A percentile compares a stretch with the other conserved stretches of the same genome.
phyloP scores from a whole-genome alignment of 2,113 vertebrate genomes.

The Toxotes chatareus region DNA sequence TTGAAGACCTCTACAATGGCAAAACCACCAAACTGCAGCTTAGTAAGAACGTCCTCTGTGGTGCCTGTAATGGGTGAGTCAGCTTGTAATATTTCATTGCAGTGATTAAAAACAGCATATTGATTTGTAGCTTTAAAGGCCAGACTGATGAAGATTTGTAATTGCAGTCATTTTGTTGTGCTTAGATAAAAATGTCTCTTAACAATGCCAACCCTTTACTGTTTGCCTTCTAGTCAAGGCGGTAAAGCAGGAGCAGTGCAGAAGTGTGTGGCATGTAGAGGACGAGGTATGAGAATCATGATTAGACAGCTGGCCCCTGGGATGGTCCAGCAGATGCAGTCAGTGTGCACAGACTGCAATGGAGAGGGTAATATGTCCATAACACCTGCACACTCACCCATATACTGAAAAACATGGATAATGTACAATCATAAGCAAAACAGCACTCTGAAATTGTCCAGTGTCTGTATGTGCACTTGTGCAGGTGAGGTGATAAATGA shows the following conservation, averaged over 20 bases:
- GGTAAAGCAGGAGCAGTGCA: constrained; percentile 97
- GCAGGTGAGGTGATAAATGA: constrained; percentile 98
- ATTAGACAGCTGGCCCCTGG: constrained; percentile 98
- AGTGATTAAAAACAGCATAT: neutral
- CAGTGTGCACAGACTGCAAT: constrained; percentile 96
- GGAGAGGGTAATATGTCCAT: constrained; percentile 90
- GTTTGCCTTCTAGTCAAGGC: constrained; percentile 88
- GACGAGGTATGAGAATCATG: constrained; percentile 96
- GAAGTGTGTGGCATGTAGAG: constrained; percentile 94
- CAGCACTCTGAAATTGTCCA: neutral
- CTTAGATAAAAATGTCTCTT: neutral
- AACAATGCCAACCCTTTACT: constrained; percentile 15
- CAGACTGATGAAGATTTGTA: neutral
- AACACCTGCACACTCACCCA: neutral
- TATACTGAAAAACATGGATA: neutral
- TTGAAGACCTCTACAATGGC: constrained; percentile 99
- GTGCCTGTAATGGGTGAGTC: constrained; percentile 95
- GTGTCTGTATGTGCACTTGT: constrained; percentile 30
- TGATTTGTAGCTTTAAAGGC: constrained; percentile 1
- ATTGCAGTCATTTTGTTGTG: neutral
- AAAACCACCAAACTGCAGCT: constrained; percentile 99
- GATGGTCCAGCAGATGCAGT: constrained; percentile 99
- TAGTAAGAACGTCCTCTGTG: constrained; percentile 99
- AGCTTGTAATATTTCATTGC: constrained; percentile 1
- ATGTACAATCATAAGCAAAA: neutral